These are phyloP conservation scores for Cyaniris semiargus DNA, from an alignment of 2,888 invertebrate genomes.

Conservation along the genomic window DNA sequence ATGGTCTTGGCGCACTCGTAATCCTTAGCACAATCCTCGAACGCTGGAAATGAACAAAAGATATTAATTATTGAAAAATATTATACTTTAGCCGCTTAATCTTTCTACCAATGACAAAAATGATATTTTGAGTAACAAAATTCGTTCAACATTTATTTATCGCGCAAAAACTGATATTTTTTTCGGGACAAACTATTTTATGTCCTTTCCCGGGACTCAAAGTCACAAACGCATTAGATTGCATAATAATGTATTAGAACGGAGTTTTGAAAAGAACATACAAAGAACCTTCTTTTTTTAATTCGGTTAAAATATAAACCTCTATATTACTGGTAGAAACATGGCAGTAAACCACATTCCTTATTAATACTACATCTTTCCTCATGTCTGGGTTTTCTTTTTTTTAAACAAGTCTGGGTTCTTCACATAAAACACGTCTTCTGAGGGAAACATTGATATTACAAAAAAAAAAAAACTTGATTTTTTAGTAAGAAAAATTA, in stretches of 20 bases:
- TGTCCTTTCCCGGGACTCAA: too few species aligned
- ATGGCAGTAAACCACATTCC: not conserved
- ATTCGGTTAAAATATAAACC: too few species aligned
- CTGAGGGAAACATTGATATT: not conserved
- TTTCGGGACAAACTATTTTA: too few species aligned
- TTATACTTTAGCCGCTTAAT: not conserved
- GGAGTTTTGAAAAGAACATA: too few species aligned
- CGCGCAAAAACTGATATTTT: too few species aligned
- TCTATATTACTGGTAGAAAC: not conserved
- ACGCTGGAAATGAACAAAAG: not conserved
- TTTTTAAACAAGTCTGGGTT: not conserved
- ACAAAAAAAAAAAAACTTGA: not conserved
- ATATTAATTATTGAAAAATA: not conserved
- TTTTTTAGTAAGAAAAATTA: not conserved
- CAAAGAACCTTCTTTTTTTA: too few species aligned
- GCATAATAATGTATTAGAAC: too few species aligned
- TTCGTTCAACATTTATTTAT: not conserved
- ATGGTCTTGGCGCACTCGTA: constrained; percentile 21
- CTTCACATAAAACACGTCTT: not conserved
- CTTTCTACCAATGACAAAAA: not conserved
- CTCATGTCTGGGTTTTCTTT: not conserved
- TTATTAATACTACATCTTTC: not conserved
- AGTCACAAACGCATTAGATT: too few species aligned
- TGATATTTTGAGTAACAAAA: not conserved
- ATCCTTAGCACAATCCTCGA: constrained; percentile 10